Evolutionary conservation across 1,140 invertebrate species (phyloP), one percentile per base, ranked within the genome.

Genomic region (Caenorhabditis briggsae): DNA sequence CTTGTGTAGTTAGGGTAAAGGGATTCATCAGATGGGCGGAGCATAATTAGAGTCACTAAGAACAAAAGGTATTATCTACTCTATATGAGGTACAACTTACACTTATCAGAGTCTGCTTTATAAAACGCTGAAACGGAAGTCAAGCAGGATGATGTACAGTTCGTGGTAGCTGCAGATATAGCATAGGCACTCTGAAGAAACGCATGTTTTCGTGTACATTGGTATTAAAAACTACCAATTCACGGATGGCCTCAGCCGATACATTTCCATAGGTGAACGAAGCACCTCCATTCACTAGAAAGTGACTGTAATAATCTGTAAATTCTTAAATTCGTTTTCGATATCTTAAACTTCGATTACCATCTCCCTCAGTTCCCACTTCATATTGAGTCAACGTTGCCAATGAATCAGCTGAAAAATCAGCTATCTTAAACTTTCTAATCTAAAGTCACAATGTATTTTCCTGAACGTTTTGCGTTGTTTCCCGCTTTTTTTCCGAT

Each of bases 241-340:
- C 46, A 78, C 50, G 53, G 3, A 78, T 11, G 0, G 18, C 70
- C 14, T 48, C n/a, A n/a, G 70, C 70, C 7, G 70, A 78, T 25
- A n/a, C 70, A 50, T 78, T 78, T 50, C 70, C 70, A 50, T 50
- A 78, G 8, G 46, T 18, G 46, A 78, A 78, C 0, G 70, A 78
- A 25, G 70, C 70, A 11, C 18, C 70, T 11, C 70, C 70, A 78
- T 78, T 78, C 9, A 50, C 70, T n/a, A 78, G 14, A 25, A 78
- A 78, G 23, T 78, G 70, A 50, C 70, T 50, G 46, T 78, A 78
- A 78, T 78, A 78, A 8, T 46, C 70, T 78, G 70, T 46, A 78
- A 78, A 46, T 25, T 3, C 16, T 5, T 43, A n/a, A 50, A 2
- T n/a, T 18, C 14, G 11, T 23, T 23, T 41, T 46, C 2, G 43